These are phyloP conservation scores for Sturnus vulgaris DNA, from an alignment of 2,113 vertebrate genomes.

Conservation along the genomic window DNA sequence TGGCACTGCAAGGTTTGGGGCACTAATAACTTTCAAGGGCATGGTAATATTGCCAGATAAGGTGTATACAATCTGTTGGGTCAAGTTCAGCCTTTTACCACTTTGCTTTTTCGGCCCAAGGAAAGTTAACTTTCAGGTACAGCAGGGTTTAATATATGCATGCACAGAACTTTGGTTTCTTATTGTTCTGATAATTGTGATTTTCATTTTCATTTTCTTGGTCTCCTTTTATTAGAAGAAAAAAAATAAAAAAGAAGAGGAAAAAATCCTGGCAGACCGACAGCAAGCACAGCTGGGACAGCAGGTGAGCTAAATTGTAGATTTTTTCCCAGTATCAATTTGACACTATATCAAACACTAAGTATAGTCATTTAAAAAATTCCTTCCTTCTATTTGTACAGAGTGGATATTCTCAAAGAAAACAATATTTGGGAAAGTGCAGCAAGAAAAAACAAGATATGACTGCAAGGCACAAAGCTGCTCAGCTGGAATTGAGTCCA, in stretches of 20 bases:
- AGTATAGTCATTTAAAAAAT: constrained; percentile 31
- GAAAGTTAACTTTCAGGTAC: not conserved
- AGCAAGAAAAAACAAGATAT: not conserved
- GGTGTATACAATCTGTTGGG: constrained; percentile 29
- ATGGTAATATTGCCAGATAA: constrained; percentile 50
- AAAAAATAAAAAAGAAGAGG: not conserved
- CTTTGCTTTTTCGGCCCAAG: not conserved
- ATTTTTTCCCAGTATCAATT: constrained; percentile 4
- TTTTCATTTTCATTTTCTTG: constrained; percentile 8
- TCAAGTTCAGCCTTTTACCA: constrained; percentile 27
- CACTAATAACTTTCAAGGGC: constrained; percentile 41
- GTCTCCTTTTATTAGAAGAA: not conserved
- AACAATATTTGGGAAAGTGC: not conserved
- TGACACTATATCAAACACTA: constrained; percentile 47
- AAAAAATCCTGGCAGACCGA: not conserved
- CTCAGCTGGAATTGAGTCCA: not conserved
- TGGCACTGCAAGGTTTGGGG: constrained; percentile 21
- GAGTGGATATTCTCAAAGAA: not conserved
- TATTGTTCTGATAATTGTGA: constrained; percentile 2
- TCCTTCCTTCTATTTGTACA: constrained; percentile 23
- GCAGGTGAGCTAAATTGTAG: constrained; percentile 50
- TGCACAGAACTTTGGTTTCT: not conserved
- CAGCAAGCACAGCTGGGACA: constrained; percentile 29
- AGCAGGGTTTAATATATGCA: not conserved
- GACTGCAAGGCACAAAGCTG: not conserved